Percentiles rank a stretch among this genome's conserved stretches.
Conservation (phyloP, 2,113 vertebrate genomes). For the Raja brachyura region DNA sequence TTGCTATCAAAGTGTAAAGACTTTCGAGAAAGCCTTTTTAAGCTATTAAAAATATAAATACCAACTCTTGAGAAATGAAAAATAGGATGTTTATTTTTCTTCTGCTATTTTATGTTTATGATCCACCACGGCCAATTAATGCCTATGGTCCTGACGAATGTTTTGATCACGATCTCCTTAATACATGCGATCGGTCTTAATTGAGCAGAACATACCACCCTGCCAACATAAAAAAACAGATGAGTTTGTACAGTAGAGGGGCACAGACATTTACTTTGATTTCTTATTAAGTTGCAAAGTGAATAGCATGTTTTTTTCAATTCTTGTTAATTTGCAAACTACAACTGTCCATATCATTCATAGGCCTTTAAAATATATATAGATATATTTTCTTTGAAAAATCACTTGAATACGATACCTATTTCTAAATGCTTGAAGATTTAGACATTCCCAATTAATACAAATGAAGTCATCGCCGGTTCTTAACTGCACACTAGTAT, state of each 20-base stretch:
- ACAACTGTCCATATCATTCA: not conserved
- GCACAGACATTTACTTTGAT: not conserved
- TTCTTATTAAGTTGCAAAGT: not conserved
- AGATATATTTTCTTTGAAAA: too few relatives aligned
- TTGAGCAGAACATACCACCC: conserved; percentile 12
- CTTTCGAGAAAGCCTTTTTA: not conserved
- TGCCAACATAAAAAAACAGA: conserved; percentile 24
- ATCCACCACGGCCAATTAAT: not conserved
- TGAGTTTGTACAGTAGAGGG: not conserved
- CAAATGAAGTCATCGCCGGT: not conserved
- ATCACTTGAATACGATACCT: not conserved
- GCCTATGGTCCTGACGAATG: not conserved
- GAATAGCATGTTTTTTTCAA: not conserved
- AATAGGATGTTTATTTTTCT: not conserved
- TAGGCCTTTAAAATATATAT: not conserved
- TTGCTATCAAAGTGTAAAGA: not conserved
- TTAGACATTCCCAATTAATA: not conserved
- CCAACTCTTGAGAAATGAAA: not conserved
- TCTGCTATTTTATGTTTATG: not conserved
- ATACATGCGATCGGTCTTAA: conserved; percentile 36
- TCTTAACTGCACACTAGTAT: not conserved
- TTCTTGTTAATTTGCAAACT: not conserved
- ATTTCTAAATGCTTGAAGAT: not conserved
- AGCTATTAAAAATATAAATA: not conserved
- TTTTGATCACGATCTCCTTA: conserved; percentile 5